Evolutionary conservation across 2,797 vertebrate species (phyloP), one percentile per base, ranked within the genome.

Genomic region (Sebastes itinus): DNA sequence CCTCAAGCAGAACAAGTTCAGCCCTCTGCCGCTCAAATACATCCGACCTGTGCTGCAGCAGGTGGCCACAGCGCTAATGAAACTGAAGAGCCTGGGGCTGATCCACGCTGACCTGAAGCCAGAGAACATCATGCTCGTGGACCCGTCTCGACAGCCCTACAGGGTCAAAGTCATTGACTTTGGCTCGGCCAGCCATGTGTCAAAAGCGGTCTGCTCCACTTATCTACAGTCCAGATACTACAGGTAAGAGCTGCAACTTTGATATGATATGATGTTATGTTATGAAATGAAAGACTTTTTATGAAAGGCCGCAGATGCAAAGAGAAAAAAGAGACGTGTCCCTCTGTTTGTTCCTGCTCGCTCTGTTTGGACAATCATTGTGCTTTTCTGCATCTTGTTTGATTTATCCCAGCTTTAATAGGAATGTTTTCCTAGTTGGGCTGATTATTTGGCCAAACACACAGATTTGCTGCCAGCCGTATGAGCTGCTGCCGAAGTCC

Each of bases 1-100:
- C 93, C 96, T 99, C 86, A 99, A 99, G 94, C 99, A 99, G 95
- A 99, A 99, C 95, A 99, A 99, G 96, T 99, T 99, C 92, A 99
- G 99, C 91, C 99, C 99, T 1, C 92, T 99, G 95, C 98, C 98
- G 28, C 97, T 99, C 82, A 98, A 98, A 89, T 98, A 98, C 94
- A 99, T 99, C 90, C 94, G 98, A 90, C 98, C 98, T 1, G 97
- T 99, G 87, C 96, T 99, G 38, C 98, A 99, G 94, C 98, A 99
- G 94, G 98, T 99, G 82, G 97, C 97, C 91, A 97, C 98, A 2
- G 99, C 99, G 35, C 97, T 99, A 67, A 99, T 99, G 98, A 99
- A 99, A 90, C 94, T 99, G 75, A 99, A 99, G 95, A 99, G 98
- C 90, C 94, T 99, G 60, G 99, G 99, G 49, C 96, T 99, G 83